These are phyloP conservation scores for Athetis lepigone DNA, from an alignment of 2,888 invertebrate genomes.

Conservation along the genomic window DNA sequence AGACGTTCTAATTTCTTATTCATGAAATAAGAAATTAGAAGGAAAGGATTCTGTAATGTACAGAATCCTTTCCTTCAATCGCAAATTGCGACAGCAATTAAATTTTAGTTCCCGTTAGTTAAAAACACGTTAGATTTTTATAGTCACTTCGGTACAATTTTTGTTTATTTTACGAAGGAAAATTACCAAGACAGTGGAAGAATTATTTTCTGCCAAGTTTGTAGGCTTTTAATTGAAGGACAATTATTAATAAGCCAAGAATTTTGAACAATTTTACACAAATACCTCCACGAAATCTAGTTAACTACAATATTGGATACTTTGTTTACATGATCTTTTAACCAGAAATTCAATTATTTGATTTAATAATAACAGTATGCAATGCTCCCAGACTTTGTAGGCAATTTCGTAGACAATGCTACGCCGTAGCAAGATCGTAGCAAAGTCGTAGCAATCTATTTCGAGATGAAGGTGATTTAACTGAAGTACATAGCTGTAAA, in stretches of 20 bases:
- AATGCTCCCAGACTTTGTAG: slow-evolving; percentile 23
- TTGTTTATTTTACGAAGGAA: too few species aligned
- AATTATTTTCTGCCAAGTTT: too few species aligned
- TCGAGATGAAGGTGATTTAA: slow-evolving; percentile 38
- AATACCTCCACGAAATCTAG: neutral
- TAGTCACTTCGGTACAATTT: too few species aligned
- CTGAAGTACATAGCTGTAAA: slow-evolving; percentile 35
- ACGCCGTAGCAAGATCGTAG: slow-evolving; percentile 43
- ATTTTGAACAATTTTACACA: too few species aligned
- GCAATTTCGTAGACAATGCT: slow-evolving; percentile 35
- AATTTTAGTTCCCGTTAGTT: too few species aligned
- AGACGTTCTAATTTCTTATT: too few species aligned
- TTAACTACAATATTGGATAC: neutral
- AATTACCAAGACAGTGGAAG: too few species aligned
- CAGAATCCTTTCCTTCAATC: too few species aligned
- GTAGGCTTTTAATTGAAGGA: neutral
- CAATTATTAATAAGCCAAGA: neutral
- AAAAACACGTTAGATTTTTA: too few species aligned
- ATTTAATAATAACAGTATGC: slow-evolving; percentile 28
- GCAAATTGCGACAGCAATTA: too few species aligned
- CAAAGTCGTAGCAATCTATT: slow-evolving; percentile 45
- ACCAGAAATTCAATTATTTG: slow-evolving; percentile 3
- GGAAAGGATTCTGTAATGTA: too few species aligned
- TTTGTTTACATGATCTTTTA: slow-evolving; percentile 6
- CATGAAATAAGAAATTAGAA: too few species aligned